Evolutionary conservation across 2,113 vertebrate genomes (phyloP).

Genomic region (Ophthalmolycus amberensis): DNA sequence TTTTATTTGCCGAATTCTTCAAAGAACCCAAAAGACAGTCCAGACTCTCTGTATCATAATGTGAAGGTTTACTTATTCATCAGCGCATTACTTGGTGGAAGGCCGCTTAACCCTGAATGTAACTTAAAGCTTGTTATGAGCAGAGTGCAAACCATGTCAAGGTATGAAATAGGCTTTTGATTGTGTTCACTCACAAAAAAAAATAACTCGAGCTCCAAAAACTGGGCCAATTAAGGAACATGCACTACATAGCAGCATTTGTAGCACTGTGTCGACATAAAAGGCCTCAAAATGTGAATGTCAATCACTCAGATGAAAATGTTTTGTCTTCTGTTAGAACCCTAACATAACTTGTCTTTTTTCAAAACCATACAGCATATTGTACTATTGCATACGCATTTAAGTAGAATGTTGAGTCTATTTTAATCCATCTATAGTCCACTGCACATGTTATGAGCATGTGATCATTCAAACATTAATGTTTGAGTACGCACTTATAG

Average conservation of each 20-base stretch:
- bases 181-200: background rate
- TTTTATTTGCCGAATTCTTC: constrained; percentile 9
- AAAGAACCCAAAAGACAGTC: background rate
- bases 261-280: background rate
- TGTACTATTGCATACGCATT: background rate
- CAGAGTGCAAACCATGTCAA: constrained; percentile 3
- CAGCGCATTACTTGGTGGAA: constrained; percentile 9
- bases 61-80: constrained; percentile 32
- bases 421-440: background rate
- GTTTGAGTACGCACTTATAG: background rate
- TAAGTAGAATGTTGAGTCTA: background rate
- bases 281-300: background rate
- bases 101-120: constrained; percentile 10
- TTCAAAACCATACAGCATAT: background rate
- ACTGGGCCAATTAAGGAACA: background rate
- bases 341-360: background rate
- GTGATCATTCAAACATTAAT: background rate
- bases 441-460: background rate
- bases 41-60: background rate
- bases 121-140: constrained; percentile 28
- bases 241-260: background rate
- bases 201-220: background rate
- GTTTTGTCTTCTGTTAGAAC: background rate
- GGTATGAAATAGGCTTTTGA: constrained; percentile 1
- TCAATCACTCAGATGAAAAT: background rate